A percentile compares a stretch with the other conserved stretches of the same genome.
phyloP scores from a whole-genome alignment of 2,797 vertebrate genomes.

The Molothrus aeneus region DNA sequence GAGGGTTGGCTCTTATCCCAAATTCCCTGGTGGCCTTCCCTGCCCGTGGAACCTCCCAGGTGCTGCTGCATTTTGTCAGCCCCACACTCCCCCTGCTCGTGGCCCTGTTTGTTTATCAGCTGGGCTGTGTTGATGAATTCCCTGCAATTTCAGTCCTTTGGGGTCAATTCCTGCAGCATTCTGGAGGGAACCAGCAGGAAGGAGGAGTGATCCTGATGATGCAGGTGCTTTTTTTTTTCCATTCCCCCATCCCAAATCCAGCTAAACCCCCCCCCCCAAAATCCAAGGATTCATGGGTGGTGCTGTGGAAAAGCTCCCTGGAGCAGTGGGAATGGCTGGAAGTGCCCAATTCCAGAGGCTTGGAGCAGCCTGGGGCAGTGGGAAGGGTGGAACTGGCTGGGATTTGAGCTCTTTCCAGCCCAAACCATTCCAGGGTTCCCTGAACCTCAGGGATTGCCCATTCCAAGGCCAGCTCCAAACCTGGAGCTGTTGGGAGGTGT shows the following conservation, averaged over 20 bases:
- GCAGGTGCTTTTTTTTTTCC: not conserved
- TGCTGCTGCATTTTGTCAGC: no score
- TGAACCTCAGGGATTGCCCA: not conserved
- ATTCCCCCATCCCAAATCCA: no score
- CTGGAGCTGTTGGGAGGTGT: not conserved
- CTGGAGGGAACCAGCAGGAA: not conserved
- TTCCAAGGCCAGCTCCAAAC: not conserved
- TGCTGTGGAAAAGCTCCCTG: no score
- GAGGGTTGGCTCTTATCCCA: not conserved
- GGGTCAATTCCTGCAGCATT: not conserved
- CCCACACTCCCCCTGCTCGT: not conserved
- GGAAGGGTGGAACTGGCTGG: no score
- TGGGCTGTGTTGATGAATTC: not conserved
- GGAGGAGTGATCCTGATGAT: not conserved
- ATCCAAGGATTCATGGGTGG: no score
- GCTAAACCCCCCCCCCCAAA: no score
- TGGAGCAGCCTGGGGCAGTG: not conserved
- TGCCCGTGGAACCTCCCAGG: not conserved
- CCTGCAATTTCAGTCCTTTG: not conserved
- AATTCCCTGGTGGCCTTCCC: not conserved
- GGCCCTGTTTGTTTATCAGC: not conserved
- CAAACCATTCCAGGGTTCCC: no score
- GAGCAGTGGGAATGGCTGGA: no score
- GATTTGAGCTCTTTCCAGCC: not conserved
- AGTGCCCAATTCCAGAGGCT: no score